Evolutionary conservation across 2,888 invertebrate species (phyloP).

Genomic region (Noctua comes): DNA sequence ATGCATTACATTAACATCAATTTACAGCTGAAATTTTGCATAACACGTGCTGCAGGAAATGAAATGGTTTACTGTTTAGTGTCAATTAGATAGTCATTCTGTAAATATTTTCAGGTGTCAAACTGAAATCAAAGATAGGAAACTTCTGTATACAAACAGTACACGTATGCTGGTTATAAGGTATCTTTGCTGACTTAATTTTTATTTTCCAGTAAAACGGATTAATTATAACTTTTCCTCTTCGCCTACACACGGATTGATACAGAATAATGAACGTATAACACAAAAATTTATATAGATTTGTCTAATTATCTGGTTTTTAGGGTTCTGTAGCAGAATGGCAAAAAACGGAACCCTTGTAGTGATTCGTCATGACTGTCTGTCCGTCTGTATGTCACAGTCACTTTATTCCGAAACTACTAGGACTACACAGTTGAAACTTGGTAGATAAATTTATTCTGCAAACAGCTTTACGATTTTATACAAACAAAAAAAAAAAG

Average conservation of each 20-base stretch:
- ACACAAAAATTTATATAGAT: background rate
- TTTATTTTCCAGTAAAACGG: background rate
- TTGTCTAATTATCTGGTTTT: background rate
- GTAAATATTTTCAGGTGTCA: background rate
- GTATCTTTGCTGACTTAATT: background rate
- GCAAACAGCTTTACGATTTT: no score
- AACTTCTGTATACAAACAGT: background rate
- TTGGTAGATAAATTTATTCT: no score
- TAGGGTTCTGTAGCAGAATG: no score
- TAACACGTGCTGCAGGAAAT: slow-evolving; percentile 69
- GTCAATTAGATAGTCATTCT: slow-evolving; percentile 3
- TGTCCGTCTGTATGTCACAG: no score
- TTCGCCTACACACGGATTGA: background rate
- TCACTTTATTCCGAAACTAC: no score
- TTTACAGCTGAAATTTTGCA: slow-evolving; percentile 67
- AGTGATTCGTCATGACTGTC: no score
- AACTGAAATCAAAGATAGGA: background rate
- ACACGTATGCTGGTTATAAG: background rate
- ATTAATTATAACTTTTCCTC: background rate
- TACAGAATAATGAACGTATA: background rate
- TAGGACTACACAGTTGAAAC: no score
- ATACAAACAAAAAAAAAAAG: no score
- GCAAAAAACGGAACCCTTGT: no score
- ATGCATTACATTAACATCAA: slow-evolving; percentile 61
- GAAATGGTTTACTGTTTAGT: slow-evolving; percentile 44